Conservation (phyloP, 2,113 vertebrate species). For the Callionymus lyra region DNA sequence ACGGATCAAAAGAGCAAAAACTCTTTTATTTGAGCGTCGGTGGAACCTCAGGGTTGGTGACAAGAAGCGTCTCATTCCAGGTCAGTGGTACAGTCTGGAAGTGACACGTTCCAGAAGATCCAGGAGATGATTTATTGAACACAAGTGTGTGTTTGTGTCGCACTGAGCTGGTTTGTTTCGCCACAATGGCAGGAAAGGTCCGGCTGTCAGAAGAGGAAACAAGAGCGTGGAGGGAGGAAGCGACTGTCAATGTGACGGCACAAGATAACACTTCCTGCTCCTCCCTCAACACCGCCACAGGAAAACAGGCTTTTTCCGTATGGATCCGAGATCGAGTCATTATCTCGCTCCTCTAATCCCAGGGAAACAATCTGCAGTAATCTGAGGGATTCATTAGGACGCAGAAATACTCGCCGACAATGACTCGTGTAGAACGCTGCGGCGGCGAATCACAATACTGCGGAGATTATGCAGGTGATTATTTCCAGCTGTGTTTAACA, state of each 20-base stretch:
- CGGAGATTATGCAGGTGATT: background rate
- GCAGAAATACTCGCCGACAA: no score
- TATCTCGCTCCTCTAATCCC: background rate
- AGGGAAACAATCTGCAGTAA: conserved; percentile 5
- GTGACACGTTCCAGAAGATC: no score
- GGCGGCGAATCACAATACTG: background rate
- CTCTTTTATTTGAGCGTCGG: no score
- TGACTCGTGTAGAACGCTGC: no score
- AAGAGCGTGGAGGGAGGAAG: conserved; percentile 29
- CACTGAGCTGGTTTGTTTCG: conserved; percentile 6
- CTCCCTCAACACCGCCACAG: conserved; percentile 23
- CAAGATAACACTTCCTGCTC: conserved; percentile 62
- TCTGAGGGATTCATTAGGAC: no score
- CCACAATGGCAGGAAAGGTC: conserved; percentile 66
- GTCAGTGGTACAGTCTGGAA: no score
- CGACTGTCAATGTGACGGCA: conserved; percentile 52
- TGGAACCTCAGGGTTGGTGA: background rate
- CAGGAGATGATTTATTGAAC: no score
- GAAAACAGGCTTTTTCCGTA: background rate
- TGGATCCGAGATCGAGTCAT: conserved; percentile 2
- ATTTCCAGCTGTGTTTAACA: conserved; percentile 5
- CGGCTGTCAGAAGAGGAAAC: conserved; percentile 51
- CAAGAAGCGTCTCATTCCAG: background rate
- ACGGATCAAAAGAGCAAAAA: no score
- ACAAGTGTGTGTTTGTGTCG: background rate